These are phyloP conservation scores for Zoroaster sp. DNA, from an alignment of 53 echinoderm and acorn worm genomes.

Conservation along the genomic window DNA sequence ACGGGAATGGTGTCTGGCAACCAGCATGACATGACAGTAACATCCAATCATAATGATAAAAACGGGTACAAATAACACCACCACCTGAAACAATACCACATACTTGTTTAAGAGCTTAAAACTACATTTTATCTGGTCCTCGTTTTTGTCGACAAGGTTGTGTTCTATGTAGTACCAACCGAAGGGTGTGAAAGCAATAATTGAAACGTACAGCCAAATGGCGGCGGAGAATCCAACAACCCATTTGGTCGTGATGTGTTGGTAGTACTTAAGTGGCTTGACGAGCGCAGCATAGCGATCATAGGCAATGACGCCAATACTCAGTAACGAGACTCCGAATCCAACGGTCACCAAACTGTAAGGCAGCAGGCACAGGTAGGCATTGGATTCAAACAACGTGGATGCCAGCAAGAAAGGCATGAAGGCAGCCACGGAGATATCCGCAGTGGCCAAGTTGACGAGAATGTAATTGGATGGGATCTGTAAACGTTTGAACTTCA, in stretches of 20 bases:
- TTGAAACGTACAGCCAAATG: slow-evolving; percentile 42
- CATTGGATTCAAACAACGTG: slow-evolving; percentile 7
- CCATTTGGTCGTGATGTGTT: slow-evolving; percentile 68
- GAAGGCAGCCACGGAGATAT: slow-evolving; percentile 67
- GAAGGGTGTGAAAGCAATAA: slow-evolving; percentile 28
- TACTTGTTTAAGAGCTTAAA: slow-evolving; percentile 50
- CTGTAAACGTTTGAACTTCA: slow-evolving; percentile 90
- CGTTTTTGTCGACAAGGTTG: no score
- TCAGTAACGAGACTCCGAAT: slow-evolving; percentile 80
- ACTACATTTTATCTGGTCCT: background rate
- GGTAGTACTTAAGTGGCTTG: slow-evolving; percentile 82
- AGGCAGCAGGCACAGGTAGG: slow-evolving; percentile 62
- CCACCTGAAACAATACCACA: slow-evolving; percentile 68
- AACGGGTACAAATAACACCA: slow-evolving; percentile 72
- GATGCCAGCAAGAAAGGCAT: slow-evolving; percentile 52
- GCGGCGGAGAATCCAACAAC: slow-evolving; percentile 67
- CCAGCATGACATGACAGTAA: slow-evolving; percentile 89
- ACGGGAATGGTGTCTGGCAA: slow-evolving; percentile 89
- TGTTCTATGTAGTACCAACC: background rate
- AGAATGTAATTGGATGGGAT: slow-evolving; percentile 95
- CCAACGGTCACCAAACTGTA: slow-evolving; percentile 72
- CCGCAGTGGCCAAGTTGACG: slow-evolving; percentile 81
- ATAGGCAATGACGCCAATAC: slow-evolving; percentile 79
- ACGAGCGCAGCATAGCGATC: slow-evolving; percentile 94
- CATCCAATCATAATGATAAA: slow-evolving; percentile 74